Evolutionary conservation across 35 echinoderm and acorn worm genomes (phyloP).

Genomic region (Heliocidaris tuberculata): DNA sequence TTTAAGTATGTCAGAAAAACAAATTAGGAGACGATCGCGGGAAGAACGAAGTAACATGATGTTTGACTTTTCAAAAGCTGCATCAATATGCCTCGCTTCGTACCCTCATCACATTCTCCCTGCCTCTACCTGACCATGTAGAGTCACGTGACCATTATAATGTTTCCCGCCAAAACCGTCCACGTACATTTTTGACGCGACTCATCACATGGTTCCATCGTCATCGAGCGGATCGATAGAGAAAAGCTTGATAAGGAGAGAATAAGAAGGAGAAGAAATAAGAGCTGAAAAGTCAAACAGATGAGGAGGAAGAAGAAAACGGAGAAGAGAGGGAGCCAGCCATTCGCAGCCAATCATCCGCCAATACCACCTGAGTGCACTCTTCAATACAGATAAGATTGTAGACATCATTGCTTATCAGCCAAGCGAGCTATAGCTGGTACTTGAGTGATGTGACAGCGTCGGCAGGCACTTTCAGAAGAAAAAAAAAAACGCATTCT

Average conservation of each 20-base stretch:
- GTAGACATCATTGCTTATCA: neutral
- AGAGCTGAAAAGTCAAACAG: neutral
- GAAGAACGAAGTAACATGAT: too few species aligned
- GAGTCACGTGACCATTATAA: too few species aligned
- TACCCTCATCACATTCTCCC: too few species aligned
- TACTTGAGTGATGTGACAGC: neutral
- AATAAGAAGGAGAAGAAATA: neutral
- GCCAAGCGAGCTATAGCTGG: neutral
- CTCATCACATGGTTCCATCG: too few species aligned
- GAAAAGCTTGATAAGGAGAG: neutral
- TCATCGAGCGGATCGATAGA: too few species aligned
- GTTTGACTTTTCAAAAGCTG: too few species aligned
- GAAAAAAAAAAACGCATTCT: neutral
- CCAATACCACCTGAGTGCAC: neutral
- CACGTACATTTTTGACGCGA: too few species aligned
- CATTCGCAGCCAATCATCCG: neutral
- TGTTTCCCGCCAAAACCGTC: too few species aligned
- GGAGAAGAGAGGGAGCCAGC: neutral
- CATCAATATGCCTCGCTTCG: too few species aligned
- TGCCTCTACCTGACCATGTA: too few species aligned
- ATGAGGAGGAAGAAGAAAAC: neutral
- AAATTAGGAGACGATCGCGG: too few species aligned
- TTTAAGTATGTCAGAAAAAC: too few species aligned
- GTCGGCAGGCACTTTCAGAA: neutral
- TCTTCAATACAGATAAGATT: neutral